Evolutionary conservation across 2,113 vertebrate species (phyloP).

Genomic region (Sialia sialis): DNA sequence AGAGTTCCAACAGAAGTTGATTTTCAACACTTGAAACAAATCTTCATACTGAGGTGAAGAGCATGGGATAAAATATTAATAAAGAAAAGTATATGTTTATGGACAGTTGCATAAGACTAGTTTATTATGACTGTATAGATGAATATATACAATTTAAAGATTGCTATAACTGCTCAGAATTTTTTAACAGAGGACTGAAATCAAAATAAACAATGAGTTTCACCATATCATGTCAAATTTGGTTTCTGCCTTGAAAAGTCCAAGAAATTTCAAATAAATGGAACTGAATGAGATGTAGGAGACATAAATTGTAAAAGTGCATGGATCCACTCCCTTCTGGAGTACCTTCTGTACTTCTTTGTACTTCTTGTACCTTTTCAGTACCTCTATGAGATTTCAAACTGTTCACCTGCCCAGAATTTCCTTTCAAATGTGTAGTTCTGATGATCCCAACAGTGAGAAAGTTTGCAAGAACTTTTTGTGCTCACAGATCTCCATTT

Average conservation of each 20-base stretch:
- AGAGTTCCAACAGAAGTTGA: not conserved
- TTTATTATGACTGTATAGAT: not conserved
- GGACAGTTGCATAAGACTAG: not conserved
- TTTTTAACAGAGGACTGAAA: not conserved
- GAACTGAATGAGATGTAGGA: not conserved
- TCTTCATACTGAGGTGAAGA: not conserved
- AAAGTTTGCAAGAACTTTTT: not conserved
- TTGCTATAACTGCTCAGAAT: not conserved
- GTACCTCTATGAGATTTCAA: not conserved
- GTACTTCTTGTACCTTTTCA: not conserved
- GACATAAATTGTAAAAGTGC: not conserved
- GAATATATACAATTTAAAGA: not conserved
- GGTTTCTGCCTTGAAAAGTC: not conserved
- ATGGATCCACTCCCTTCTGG: not conserved
- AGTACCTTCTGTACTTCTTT: not conserved
- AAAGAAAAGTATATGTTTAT: not conserved
- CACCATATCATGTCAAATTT: not conserved
- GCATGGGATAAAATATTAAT: not conserved
- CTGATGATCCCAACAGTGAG: not conserved
- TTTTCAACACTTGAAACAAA: not conserved
- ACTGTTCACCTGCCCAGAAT: no score
- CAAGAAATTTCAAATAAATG: not conserved
- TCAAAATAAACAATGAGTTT: not conserved
- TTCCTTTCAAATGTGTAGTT: not conserved
- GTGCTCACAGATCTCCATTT: not conserved